These are phyloP conservation scores for Mionectes olivaceus DNA, from an alignment of 2,797 vertebrate species.

Conservation along the genomic window DNA sequence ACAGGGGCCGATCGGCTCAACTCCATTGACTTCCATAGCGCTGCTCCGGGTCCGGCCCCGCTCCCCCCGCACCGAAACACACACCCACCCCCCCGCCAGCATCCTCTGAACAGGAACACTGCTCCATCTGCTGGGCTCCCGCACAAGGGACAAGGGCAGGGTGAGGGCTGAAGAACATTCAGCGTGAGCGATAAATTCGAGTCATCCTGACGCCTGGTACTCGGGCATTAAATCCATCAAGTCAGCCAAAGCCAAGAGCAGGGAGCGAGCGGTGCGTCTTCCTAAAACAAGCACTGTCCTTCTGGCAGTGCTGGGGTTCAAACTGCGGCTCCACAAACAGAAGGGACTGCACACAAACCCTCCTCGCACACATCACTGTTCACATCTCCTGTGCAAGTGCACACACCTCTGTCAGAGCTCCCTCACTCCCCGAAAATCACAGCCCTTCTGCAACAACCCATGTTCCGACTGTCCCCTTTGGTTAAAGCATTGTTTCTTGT, in stretches of 20 bases:
- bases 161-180: fast-evolving
- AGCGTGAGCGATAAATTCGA: fast-evolving
- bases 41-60: not conserved
- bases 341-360: not conserved
- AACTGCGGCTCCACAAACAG: not conserved
- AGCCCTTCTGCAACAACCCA: not conserved
- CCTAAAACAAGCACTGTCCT: fast-evolving
- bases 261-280: fast-evolving
- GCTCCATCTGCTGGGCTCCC: conserved; percentile 75
- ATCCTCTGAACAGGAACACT: conserved; percentile 26
- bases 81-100: fast-evolving
- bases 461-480: not conserved
- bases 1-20: not conserved
- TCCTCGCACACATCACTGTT: fast-evolving
- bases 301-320: not conserved
- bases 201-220: fast-evolving
- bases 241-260: not conserved
- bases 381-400: not conserved
- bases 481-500: not conserved
- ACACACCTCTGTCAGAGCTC: not conserved
- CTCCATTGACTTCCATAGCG: not conserved
- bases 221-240: not conserved
- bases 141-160: not conserved
- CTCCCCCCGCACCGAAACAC: not conserved
- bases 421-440: not conserved